A percentile compares a stretch with the other conserved stretches of the same genome.
phyloP scores from a whole-genome alignment of 2,888 invertebrate genomes.

The Anthophora plumipes region DNA sequence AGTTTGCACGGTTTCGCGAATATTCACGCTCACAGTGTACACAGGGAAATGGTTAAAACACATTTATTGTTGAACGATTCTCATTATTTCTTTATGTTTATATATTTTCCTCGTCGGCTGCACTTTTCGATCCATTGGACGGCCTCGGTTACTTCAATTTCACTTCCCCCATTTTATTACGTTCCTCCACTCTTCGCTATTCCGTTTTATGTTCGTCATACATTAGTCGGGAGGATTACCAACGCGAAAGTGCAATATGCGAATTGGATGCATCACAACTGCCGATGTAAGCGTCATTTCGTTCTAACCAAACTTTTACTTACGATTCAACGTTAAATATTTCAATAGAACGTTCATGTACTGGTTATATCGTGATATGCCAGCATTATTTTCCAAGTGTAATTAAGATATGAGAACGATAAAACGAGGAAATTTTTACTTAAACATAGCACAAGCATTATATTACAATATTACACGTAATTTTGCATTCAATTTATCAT shows the following conservation, averaged over 20 bases:
- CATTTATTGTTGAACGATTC: not conserved
- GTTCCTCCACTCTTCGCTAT: not conserved
- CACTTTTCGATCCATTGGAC: not conserved
- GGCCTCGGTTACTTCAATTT: not conserved
- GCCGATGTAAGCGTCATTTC: constrained; percentile 24
- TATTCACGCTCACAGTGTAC: not conserved
- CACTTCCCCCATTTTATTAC: constrained; percentile 16
- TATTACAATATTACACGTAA: not conserved
- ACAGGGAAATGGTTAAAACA: not conserved
- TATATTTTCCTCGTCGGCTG: not conserved
- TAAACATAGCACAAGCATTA: not conserved
- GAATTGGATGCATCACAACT: constrained; percentile 30
- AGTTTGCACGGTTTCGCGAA: not conserved
- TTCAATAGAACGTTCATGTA: not conserved
- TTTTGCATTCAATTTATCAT: not conserved
- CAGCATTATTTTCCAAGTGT: not conserved
- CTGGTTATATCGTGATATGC: not conserved
- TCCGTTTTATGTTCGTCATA: constrained; percentile 34
- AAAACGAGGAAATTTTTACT: not conserved
- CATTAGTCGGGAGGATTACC: constrained; percentile 9
- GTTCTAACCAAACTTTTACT: constrained; percentile 26
- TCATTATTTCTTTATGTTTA: not conserved
- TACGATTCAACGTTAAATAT: constrained; percentile 32
- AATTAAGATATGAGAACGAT: not conserved
- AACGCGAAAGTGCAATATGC: constrained; percentile 23